Evolutionary conservation across 2,888 invertebrate genomes (phyloP).

Genomic region (Lampropteryx suffumata): DNA sequence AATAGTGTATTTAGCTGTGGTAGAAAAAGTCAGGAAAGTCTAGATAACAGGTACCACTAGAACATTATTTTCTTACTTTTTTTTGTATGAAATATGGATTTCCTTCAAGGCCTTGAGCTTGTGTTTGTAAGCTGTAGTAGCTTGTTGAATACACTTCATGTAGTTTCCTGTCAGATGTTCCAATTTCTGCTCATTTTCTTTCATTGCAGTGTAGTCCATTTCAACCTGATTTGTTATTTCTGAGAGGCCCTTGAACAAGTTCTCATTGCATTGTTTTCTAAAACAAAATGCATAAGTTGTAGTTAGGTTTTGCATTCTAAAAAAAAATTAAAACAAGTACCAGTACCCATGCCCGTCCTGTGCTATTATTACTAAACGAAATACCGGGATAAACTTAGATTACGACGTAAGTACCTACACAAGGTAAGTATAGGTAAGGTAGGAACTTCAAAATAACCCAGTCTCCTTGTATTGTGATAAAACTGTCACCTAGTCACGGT

Average conservation of each 20-base stretch:
- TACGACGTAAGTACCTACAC: too few relatives aligned
- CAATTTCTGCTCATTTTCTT: slow-evolving; percentile 68
- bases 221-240: slow-evolving; percentile 58
- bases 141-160: slow-evolving; percentile 66
- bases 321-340: too few relatives aligned
- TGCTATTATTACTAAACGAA: too few relatives aligned
- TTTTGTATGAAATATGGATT: slow-evolving; percentile 54
- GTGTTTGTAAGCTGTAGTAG: slow-evolving; percentile 59
- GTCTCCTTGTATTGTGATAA: too few relatives aligned
- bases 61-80: slow-evolving; percentile 49
- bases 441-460: too few relatives aligned
- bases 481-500: too few relatives aligned
- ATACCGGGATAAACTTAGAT: too few relatives aligned
- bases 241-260: slow-evolving; percentile 52
- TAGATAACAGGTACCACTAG: too few relatives aligned
- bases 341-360: too few relatives aligned
- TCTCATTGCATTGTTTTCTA: slow-evolving; percentile 60
- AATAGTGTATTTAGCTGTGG: too few relatives aligned
- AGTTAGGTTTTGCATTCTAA: too few relatives aligned
- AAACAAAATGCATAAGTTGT: too few relatives aligned
- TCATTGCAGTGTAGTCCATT: slow-evolving; percentile 59
- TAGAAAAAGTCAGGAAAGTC: background rate
- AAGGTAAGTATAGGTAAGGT: background rate
- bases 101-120: slow-evolving; percentile 61
- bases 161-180: slow-evolving; percentile 60